Conservation (phyloP, 2,888 invertebrate species). For the Abscondita cerata region DNA sequence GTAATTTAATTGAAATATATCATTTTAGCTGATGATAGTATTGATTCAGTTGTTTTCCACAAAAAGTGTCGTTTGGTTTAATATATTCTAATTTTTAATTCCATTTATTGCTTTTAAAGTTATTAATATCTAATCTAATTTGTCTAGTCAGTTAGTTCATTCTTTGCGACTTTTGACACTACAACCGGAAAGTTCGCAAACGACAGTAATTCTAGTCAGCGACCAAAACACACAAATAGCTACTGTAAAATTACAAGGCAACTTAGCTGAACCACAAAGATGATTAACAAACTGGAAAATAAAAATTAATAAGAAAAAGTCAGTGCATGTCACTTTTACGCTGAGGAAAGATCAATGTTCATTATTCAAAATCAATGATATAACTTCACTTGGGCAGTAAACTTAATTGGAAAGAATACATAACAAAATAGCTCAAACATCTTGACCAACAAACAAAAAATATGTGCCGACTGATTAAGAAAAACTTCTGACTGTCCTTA, state of each 20-base stretch:
- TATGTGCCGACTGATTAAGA: neutral
- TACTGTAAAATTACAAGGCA: neutral
- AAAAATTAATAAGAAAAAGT: neutral
- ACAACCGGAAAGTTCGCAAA: neutral
- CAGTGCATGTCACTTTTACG: neutral
- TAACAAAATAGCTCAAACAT: neutral
- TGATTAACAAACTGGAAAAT: neutral
- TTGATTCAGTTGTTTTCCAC: too few species aligned
- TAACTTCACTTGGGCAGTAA: neutral
- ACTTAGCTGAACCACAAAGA: neutral
- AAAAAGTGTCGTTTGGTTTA: too few species aligned
- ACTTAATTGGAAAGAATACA: neutral
- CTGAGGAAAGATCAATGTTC: neutral
- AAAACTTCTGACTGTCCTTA: neutral
- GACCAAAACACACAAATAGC: neutral
- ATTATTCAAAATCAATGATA: neutral
- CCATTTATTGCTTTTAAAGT: too few species aligned
- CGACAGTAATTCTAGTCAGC: neutral
- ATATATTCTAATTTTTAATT: too few species aligned
- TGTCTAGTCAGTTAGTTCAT: too few species aligned
- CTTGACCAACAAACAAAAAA: neutral
- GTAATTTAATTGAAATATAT: too few species aligned
- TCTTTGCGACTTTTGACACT: too few species aligned
- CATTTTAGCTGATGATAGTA: too few species aligned
- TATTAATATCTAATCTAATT: too few species aligned